Evolutionary conservation across 2,888 invertebrate species (phyloP), one percentile per base, ranked within the genome.

Genomic region (Dichetophora obliterata): DNA sequence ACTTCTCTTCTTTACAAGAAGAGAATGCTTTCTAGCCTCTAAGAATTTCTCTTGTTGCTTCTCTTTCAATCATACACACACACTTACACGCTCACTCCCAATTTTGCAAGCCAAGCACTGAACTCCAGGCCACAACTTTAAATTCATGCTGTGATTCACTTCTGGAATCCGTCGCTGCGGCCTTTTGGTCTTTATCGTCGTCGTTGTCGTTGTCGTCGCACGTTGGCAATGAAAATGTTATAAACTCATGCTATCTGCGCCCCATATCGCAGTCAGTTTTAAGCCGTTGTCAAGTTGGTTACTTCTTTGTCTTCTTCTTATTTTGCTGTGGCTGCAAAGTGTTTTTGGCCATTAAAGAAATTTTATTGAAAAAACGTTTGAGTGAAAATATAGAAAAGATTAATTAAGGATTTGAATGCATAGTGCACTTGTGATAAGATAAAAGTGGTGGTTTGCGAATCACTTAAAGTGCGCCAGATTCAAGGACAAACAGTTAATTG

Each of bases 201-300:
- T 57, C 22, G 57, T 11, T 68, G 22, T 50, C n/a, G n/a, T n/a
- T n/a, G n/a, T 22, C 19, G 11, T 66, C 37, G 66, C 72, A 37
- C 24, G 14, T 50, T 43, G 80, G 81, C 82, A 84, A 83, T 83
- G 85, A 80, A 85, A 86, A 87, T 86, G 86, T 88, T 89, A 89
- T 89, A 89, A 89, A 88, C 88, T 82, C 82, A 82, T 82, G 83
- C 78, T 80, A 77, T 77, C 77, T 81, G 83, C 82, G 83, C 82
- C 83, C 82, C 85, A 85, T 82, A 83, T 85, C 81, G 86, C 89
- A 89, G 89, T 89, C 86, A 84, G 85, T 88, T 85, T 84, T 85
- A 82, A 84, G 86, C 83, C 85, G 86, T 85, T 85, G 87, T 83
- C 85, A 83, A 84, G 86, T 84, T 86, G 85, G 84, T 84, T 86